A percentile compares a stretch with the other conserved stretches of the same genome.
These are phyloP conservation scores for Spea bombifrons DNA, from an alignment of 2,113 vertebrate species.

Conservation along the genomic window DNA sequence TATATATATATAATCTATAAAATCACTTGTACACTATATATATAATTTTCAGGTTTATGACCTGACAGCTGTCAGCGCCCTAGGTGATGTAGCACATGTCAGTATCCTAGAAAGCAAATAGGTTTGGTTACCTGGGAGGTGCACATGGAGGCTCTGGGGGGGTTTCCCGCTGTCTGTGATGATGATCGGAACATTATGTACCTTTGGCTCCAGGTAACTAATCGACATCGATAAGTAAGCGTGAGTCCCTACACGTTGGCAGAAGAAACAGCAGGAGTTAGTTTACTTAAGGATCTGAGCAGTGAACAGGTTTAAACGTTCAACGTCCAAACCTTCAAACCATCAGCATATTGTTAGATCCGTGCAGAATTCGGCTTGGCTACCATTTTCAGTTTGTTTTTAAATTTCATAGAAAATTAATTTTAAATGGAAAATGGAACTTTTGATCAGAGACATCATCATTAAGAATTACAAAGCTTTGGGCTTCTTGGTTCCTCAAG, in stretches of 20 bases:
- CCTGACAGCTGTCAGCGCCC: no score
- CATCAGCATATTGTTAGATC: background rate
- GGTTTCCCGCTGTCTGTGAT: slow-evolving; percentile 71
- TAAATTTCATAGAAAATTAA: no score
- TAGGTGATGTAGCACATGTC: no score
- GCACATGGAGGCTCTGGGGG: slow-evolving; percentile 69
- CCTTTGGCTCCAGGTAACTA: slow-evolving; percentile 70
- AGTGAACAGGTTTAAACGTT: background rate
- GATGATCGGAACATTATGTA: slow-evolving; percentile 70
- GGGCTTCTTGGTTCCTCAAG: no score
- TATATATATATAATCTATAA: no score
- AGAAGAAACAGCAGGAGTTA: background rate
- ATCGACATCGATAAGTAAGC: slow-evolving; percentile 75
- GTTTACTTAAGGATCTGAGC: background rate
- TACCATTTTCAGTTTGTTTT: background rate
- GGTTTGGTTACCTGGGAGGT: slow-evolving; percentile 65
- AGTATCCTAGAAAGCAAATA: no score
- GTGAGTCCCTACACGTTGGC: slow-evolving; percentile 65
- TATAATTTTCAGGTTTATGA: background rate
- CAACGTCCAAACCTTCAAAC: background rate
- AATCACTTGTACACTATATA: background rate
- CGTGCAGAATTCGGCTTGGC: background rate
- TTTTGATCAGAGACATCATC: no score
- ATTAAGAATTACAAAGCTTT: no score
- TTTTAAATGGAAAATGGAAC: no score